Evolutionary conservation across 53 echinoderm and acorn worm genomes (phyloP), one percentile per base, ranked within the genome.

Genomic region (Hippasteria phrygiana): DNA sequence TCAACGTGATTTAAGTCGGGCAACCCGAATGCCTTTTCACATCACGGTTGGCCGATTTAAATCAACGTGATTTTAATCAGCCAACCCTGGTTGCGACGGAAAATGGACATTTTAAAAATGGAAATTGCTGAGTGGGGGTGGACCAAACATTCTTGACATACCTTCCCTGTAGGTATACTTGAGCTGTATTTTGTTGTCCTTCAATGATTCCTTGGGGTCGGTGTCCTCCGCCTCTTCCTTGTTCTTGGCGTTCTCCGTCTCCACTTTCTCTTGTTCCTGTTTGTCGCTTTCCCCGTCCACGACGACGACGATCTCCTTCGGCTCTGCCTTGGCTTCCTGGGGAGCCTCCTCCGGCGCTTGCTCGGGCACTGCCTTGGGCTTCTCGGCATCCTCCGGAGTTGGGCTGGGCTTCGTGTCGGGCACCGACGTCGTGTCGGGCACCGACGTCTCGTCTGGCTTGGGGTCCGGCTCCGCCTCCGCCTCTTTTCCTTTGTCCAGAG

Each of bases 151-250:
- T n/a, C 28, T 24, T 63, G 14, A 76, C 94, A 93, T 62, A 99
- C 99, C 99, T 90, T 99, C 96, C 99, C 94, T 99, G 90, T 99
- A 99, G 53, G 94, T 88, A 54, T 99, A 99, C 87, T 99, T 99
- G 65, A 96, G 91, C 92, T 96, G 94, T 29, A 92, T 96, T 93
- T 99, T 99, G 90, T 96, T 96, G 87, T 99, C 99, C 64, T 93
- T 92, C 12, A 93, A 90, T 59, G 90, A 93, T 65, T 94, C 94
- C 80, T 96, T 94, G 47, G 94, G 92, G 43, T 90, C 93, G 33
- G 90, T 87, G 66, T 99, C 92, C 51, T 94, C 85, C 40, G 90
- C 88, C 56, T 93, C 99, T 86, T 92, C 92, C 62, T 80, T 88
- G 71, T 93, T 91, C 69, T 93, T 97, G 33, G 88, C 85, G 59